Conservation (phyloP, 1,140 invertebrate species). For the Capitella teleta region DNA sequence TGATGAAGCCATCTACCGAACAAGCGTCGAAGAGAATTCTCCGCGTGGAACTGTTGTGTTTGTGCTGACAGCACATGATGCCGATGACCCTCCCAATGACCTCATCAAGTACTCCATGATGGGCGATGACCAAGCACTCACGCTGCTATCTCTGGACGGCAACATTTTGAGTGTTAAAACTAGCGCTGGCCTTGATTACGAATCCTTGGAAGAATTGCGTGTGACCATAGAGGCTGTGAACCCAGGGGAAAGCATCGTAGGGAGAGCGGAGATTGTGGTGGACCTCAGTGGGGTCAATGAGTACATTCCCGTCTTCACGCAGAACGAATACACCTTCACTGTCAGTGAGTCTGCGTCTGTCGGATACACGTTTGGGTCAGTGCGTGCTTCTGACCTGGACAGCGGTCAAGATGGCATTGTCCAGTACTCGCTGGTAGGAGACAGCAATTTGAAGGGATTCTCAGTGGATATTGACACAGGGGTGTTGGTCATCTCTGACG, state of each 20-base stretch:
- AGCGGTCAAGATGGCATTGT: slow-evolving; percentile 81
- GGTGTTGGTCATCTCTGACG: slow-evolving; percentile 57
- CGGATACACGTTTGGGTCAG: slow-evolving; percentile 70
- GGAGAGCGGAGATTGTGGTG: slow-evolving; percentile 57
- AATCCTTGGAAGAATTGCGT: slow-evolving; percentile 64
- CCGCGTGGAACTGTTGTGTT: slow-evolving; percentile 61
- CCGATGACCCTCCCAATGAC: slow-evolving; percentile 24
- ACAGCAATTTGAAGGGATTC: slow-evolving; percentile 85
- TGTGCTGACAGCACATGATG: slow-evolving; percentile 31
- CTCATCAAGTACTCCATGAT: slow-evolving; percentile 25
- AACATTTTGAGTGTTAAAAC: too few species aligned
- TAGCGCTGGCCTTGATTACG: slow-evolving; percentile 79
- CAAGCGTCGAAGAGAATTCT: slow-evolving; percentile 47
- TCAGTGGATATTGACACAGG: slow-evolving; percentile 71
- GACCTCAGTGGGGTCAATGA: slow-evolving; percentile 83
- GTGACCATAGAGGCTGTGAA: slow-evolving; percentile 76
- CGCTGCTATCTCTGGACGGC: too few species aligned
- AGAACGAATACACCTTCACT: slow-evolving; percentile 83
- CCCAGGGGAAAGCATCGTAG: slow-evolving; percentile 55
- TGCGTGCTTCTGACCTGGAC: slow-evolving; percentile 84
- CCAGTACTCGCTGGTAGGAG: slow-evolving; percentile 82
- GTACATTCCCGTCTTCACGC: slow-evolving; percentile 79
- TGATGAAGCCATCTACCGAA: slow-evolving; percentile 39
- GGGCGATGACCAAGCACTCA: slow-evolving; percentile 51
- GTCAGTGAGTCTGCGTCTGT: slow-evolving; percentile 84